Evolutionary conservation across 2,797 vertebrate species (phyloP).

Genomic region (Molossus alvarezi): DNA sequence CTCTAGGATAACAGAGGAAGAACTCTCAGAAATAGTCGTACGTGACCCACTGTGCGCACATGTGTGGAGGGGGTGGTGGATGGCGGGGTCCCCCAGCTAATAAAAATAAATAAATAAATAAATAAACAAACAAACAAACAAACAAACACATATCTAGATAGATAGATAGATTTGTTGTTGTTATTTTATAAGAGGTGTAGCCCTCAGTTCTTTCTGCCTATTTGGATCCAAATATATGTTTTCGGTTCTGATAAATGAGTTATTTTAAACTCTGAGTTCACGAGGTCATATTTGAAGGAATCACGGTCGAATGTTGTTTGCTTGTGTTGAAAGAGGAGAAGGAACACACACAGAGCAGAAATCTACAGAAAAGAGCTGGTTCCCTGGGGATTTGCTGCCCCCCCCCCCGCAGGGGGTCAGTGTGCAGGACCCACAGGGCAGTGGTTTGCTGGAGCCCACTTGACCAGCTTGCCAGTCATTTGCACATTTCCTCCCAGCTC

Average conservation of each 20-base stretch:
- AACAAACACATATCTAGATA: too few species aligned
- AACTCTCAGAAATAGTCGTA: not conserved
- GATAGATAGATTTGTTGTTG: not conserved
- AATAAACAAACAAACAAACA: too few species aligned
- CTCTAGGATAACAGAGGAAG: not conserved
- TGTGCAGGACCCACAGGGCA: not conserved
- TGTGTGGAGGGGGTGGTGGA: too few species aligned
- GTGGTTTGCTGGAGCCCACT: not conserved
- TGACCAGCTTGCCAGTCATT: not conserved
- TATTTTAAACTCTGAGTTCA: conserved; percentile 58
- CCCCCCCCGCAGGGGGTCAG: not conserved
- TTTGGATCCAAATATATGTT: conserved; percentile 40
- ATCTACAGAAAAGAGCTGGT: not conserved
- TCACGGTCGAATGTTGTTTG: not conserved
- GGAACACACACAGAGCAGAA: not conserved
- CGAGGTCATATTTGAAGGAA: conserved; percentile 8
- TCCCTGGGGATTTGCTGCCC: not conserved
- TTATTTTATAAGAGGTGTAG: conserved; percentile 35
- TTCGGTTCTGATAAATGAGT: not conserved
- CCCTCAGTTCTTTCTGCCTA: not conserved
- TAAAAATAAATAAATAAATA: too few species aligned
- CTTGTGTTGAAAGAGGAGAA: conserved; percentile 47
- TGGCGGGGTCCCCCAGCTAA: too few species aligned
- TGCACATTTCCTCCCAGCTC: not conserved
- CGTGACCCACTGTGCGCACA: too few species aligned